Evolutionary conservation across 2,888 invertebrate genomes (phyloP).

Genomic region (Leuctra nigra): DNA sequence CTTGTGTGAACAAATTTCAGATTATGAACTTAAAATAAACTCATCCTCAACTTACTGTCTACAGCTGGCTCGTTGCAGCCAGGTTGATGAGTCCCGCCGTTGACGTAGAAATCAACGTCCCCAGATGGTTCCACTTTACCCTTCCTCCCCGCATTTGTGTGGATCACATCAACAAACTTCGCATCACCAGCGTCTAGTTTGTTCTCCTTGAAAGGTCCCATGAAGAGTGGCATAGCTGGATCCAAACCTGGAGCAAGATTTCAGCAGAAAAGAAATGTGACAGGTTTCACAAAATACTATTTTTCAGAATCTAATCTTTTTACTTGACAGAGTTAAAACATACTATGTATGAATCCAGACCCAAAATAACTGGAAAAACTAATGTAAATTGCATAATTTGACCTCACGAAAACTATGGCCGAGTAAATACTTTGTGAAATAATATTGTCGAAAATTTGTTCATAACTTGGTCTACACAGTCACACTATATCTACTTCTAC

Average conservation of each 20-base stretch:
- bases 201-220: conserved; percentile 40
- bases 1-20: too few species aligned
- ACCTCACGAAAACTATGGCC: too few species aligned
- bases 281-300: neutral
- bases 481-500: too few species aligned
- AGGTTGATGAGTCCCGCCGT: conserved; percentile 61
- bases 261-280: neutral
- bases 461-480: too few species aligned
- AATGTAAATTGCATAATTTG: too few species aligned
- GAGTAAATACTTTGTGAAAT: too few species aligned
- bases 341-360: too few species aligned
- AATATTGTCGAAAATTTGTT: too few species aligned
- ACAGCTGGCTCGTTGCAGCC: conserved; percentile 46
- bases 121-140: conserved; percentile 59
- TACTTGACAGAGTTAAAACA: too few species aligned
- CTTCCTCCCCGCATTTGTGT: conserved; percentile 62
- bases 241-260: too few species aligned
- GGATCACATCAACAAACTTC: conserved; percentile 61
- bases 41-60: conserved; percentile 37
- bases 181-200: conserved; percentile 59
- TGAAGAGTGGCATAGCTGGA: conserved; percentile 58
- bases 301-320: too few species aligned
- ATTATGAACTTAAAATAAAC: neutral
- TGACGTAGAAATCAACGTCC: conserved; percentile 65
- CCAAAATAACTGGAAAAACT: too few species aligned